Base-by-base conservation (phyloP, 2,797 vertebrate genomes). In the Phalloptychus januarius region DNA sequence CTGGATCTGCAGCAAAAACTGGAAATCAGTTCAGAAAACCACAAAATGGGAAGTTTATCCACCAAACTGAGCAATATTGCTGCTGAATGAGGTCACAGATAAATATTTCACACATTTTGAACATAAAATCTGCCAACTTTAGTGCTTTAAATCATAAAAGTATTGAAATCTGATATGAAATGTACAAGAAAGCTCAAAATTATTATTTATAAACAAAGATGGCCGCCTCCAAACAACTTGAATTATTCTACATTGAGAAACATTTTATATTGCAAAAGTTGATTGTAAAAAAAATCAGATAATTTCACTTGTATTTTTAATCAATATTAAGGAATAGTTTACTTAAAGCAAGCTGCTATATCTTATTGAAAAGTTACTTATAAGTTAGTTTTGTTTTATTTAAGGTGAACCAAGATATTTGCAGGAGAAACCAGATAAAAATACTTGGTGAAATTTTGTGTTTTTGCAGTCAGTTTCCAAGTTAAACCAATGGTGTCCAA, bases 1-100 rank as follows among this genome's bases (percentile, higher is more conserved):
- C 97, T 5, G 98, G 97, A 89, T 98, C 98, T 99, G 89, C 18
- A 13, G 38, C 5, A 31, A 31, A 67, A 56, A 81, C 13, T 38
- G 48, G 5, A 65, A 79, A 84, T 50, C 33, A 71, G 8, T 67
- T 4, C 7, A 77, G 20, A 28, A 7, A 67, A 25, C 36, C 16
- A 2, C 5, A 13, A 38, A 13, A 25, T 7, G 20, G 23, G 38
- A 69, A n/a, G 36, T 42, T 69, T 42, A 42, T n/a, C 65, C 25
- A 1, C 13, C n/a, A 16, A 28, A 33, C 31, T 40, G 63, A 25
- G 48, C 0, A 23, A 50, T 50, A 23, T 23, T 23, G 11, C 52
- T 54, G 25, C n/a, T 69, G 13, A 42, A 6, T 69, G 0, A 67
- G 6, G 33, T 38, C 33, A 20, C 7, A 23, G 4, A 4, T 70